Base-by-base conservation (phyloP, 2,888 invertebrate genomes). In the Pollenia labialis region DNA sequence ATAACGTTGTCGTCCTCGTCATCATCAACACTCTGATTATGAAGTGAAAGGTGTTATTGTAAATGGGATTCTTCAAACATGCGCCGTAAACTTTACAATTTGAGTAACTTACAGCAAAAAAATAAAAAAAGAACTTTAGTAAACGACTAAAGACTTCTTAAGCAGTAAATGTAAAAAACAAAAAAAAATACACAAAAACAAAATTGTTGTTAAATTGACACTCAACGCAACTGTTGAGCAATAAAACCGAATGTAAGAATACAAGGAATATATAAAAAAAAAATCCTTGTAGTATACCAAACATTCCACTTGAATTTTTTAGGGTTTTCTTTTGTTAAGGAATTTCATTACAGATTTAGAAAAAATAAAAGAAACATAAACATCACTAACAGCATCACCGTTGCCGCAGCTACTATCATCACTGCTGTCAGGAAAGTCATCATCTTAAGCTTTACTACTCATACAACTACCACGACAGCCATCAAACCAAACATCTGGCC, bases 151-250 rank as follows among this genome's bases (percentile, higher is more conserved):
- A 12, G 4, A 60, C 11, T 32, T 16, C 60, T 44, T 40, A 50
- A 71, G n/a, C 52, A 44, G 56, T 50, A 68, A 72, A 56, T 48
- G 46, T 14, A 6, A 64, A 64, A 14, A 48, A 64, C 54, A 58
- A 23, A 16, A n/a, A 71, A 16, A 54, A 7, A 12, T 18, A 14
- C 11, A 54, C 32, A 52, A 58, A 69, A 60, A 48, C 16, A 46
- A 64, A 54, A 62, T 48, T 76, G 14, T 76, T 62, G 9, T 50
- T 44, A 54, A 83, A 71, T 56, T 72, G 66, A 76, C 75, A 83
- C 75, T 80, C 76, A 80, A 66, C 52, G 82, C 81, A 84, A 74
- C 87, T 87, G 85, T 85, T 88, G 83, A 85, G 79, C 75, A 77
- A 77, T 81, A 83, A 64, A 81, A 60, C 16, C 18, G 48, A 48